phyloP scores from a whole-genome alignment of 2,888 invertebrate species.

The Cosmopolites sordidus region DNA sequence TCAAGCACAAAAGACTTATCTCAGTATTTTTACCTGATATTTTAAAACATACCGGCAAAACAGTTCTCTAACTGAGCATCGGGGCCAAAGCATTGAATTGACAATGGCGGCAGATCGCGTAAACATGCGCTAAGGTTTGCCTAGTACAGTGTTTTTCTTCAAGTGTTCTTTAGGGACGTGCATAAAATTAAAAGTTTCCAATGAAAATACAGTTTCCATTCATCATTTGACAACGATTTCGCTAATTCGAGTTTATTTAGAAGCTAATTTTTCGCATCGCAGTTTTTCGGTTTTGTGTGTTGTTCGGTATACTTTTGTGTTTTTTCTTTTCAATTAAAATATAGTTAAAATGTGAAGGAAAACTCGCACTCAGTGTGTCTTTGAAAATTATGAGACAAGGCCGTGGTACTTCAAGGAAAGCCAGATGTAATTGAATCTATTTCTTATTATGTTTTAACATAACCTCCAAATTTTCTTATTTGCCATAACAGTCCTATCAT shows the following conservation, averaged over 20 bases:
- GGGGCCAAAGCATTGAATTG: conserved; percentile 30
- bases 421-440: conserved; percentile 50
- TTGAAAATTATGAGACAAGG: conserved; percentile 52
- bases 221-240: background rate
- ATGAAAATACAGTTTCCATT: conserved; percentile 25
- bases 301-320: too few species aligned
- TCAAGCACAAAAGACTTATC: conserved; percentile 7
- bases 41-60: conserved; percentile 34
- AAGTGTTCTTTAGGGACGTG: conserved; percentile 5
- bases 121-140: conserved; percentile 48
- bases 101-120: conserved; percentile 43
- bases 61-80: conserved; percentile 37
- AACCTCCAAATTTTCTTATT: background rate
- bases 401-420: conserved; percentile 54
- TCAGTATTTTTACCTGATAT: conserved; percentile 14
- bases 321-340: background rate
- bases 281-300: too few species aligned
- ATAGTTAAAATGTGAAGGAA: background rate
- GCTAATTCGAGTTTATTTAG: too few species aligned
- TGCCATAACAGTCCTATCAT: too few species aligned
- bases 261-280: too few species aligned
- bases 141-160: conserved; percentile 26
- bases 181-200: conserved; percentile 9
- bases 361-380: conserved; percentile 31
- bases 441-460: background rate